phyloP scores from a whole-genome alignment of 2,888 invertebrate genomes.

The Camponotus fellah region DNA sequence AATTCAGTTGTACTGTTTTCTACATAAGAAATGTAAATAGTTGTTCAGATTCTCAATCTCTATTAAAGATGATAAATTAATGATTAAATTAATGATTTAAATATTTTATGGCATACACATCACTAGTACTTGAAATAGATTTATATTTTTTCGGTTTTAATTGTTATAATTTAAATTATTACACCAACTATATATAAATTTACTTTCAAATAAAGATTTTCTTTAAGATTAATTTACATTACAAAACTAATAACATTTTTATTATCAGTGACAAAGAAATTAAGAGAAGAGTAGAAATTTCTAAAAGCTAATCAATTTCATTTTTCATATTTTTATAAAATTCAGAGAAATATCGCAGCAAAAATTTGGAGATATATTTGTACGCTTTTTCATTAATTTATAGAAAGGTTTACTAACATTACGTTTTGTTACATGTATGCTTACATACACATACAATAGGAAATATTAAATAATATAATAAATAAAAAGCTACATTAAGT shows the following conservation, averaged over 20 bases:
- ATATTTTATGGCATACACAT: background rate
- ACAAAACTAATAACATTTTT: slow-evolving; percentile 42
- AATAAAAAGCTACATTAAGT: background rate
- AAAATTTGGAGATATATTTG: background rate
- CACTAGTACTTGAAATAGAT: slow-evolving; percentile 6
- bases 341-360: background rate
- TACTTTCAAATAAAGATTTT: slow-evolving; percentile 14
- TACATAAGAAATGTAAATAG: background rate
- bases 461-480: background rate
- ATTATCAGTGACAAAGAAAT: slow-evolving; percentile 51
- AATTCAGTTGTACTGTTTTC: background rate
- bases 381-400: slow-evolving; percentile 4
- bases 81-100: background rate
- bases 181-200: background rate
- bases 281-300: slow-evolving; percentile 42
- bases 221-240: slow-evolving; percentile 29
- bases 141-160: slow-evolving; percentile 10
- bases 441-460: too few relatives aligned
- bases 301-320: slow-evolving; percentile 45
- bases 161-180: background rate
- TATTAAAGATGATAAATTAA: background rate
- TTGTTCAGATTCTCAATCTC: background rate
- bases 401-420: background rate
- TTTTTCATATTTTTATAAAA: slow-evolving; percentile 43
- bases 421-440: background rate